These are phyloP conservation scores for Oreortyx pictus DNA, from an alignment of 2,797 vertebrate species.

Conservation along the genomic window DNA sequence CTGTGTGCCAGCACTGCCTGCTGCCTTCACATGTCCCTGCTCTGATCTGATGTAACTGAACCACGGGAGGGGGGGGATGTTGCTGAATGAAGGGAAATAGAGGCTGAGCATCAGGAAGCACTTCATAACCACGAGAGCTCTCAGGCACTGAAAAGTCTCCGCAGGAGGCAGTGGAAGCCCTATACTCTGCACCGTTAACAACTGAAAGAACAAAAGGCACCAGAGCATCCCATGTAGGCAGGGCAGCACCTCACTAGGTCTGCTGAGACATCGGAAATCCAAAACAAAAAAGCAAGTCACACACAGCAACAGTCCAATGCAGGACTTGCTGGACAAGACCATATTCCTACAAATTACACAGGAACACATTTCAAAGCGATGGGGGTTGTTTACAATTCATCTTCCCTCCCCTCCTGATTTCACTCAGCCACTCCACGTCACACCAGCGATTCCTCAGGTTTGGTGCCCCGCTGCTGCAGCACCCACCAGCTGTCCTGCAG, in stretches of 20 bases:
- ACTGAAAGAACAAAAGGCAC: slow-evolving; percentile 14
- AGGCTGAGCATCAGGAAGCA: slow-evolving; percentile 24
- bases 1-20: not conserved
- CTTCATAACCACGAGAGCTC: not conserved
- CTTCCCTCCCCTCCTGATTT: not conserved
- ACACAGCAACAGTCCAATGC: not conserved
- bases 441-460: not conserved
- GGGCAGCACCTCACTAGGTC: not conserved
- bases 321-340: not conserved
- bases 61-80: not conserved
- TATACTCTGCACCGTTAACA: not conserved
- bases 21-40: not conserved
- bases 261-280: too few species aligned
- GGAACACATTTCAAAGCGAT: not conserved
- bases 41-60: not conserved
- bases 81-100: not conserved
- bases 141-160: not conserved
- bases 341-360: not conserved
- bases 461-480: not conserved
- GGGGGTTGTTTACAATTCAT: slow-evolving; percentile 15
- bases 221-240: not conserved
- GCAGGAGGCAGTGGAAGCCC: slow-evolving; percentile 47
- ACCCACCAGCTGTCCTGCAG: not conserved
- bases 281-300: slow-evolving; percentile 19
- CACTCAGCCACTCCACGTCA: not conserved